Base-by-base conservation (phyloP, 1,140 invertebrate species). In the Zeugodacus cucurbitae region DNA sequence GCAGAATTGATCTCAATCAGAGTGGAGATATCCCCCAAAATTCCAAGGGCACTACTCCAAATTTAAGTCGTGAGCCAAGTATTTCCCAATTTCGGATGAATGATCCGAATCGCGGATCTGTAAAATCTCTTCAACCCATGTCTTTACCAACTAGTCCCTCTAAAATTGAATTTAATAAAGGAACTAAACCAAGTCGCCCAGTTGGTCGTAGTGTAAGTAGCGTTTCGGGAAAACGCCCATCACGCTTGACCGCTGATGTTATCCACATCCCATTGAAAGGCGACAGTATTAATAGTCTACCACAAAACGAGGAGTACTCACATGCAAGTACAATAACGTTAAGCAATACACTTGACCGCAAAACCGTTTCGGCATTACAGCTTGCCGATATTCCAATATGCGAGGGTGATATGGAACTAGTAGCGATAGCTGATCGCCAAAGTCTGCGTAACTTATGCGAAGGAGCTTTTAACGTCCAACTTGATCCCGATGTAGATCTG, bases 231-330 rank as follows among this genome's bases (percentile, higher is more conserved):
- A 93, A 94, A 57, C 92, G 95, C 1, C 95, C 95, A 0, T 86
- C 88, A 6, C 89, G 88, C 86, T 78, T 93, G 0, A 93, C 91
- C 29, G 91, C 93, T 8, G 91, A 94, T 89, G 94, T 95, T 37
- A 95, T 95, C 87, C 95, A 95, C 87, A 95, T 95, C 48, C 95
- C 95, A 0, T 90, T 96, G 4, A 95, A 95, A 92, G 95, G 94
- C 1, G 94, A 95, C 86, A 93, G 91, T 87, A 89, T 90, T 37
- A 92, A 90, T 70, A 92, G 90, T 41, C 48, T 93, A 88, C 93
- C 91, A 14, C 64, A 89, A 0, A 90, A 90, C 44, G 93, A 93
- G 62, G 91, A 88, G 10, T 93, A 93, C 41, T 93, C 93, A 8
- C 90, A 91, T 85, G 89, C 93, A 22, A 93, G 93, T 78, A 93